Evolutionary conservation across 1,140 invertebrate genomes (phyloP), one percentile per base, ranked within the genome.

Genomic region (Procambarus clarkii): DNA sequence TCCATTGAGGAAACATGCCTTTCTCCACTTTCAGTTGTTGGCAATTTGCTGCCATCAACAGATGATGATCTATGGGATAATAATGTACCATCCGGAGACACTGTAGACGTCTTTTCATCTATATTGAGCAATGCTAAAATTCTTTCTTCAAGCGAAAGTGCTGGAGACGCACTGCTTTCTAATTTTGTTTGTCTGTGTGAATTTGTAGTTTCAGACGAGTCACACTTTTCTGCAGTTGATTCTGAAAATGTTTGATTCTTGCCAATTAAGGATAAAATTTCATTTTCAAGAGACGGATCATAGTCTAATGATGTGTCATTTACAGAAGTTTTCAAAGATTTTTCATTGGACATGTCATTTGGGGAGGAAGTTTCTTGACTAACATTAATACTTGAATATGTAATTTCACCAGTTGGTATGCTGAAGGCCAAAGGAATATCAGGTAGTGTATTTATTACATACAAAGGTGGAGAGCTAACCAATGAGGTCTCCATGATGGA

Each of bases 71-170:
- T 74, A 13, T 54, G 50, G 69, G 69, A n/a, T 18, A 18, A 69
- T 74, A 74, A 24, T 74, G 21, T 4, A 5, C 24, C 34, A n/a
- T 74, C 69, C 5, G 7, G 3, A 76, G 34, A 13, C 76, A 69
- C 4, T 86, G 45, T 44, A n/a, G 60, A 64, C 13, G n/a, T n/a
- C 34, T 46, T 24, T 44, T 44, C 45, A 64, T 24, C 58, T 50
- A 89, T 79, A 46, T n/a, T 45, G 24, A 89, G 87, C 79, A 89
- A 64, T n/a, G 80, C 87, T 74, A 77, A 89, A 58, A 89, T 89
- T n/a, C 87, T 89, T 45, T 89, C 87, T 21, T 89, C 87, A 3
- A 89, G 74, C 76, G 87, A 87, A 45, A 58, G 58, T 64, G 9
- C 54, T 69, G 81, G 60, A n/a, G 81, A 83, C 4, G 21, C 7